Base-by-base conservation (phyloP, 2,797 vertebrate species). In the Paramormyrops hopkinsi region DNA sequence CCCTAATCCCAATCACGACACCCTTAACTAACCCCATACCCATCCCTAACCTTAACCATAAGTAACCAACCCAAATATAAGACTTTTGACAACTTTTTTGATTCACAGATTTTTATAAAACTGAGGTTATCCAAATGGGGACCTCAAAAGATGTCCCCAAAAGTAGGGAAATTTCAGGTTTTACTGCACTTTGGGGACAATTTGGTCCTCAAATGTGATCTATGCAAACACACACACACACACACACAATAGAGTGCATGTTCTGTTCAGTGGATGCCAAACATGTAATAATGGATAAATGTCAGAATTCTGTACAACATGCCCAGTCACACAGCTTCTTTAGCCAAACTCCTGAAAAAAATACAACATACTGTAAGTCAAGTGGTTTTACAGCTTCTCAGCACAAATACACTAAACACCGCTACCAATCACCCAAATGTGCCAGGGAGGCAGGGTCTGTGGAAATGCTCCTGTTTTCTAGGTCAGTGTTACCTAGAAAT, bases 401-500 rank as follows among this genome's bases (percentile, higher is more conserved):
- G 50, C 50, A 86, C 14, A 53, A 86, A 86, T 86, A 41, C 37
- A 8, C 53, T n/a, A 59, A 56, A 87, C 19, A 87, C 19, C 19
- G 19, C 22, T 46, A 48, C 41, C 59, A 17, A 69, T 69, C 44
- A 29, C 87, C 59, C 59, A 65, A 44, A 88, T 25, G 59, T 46
- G n/a, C 41, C 59, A 14, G 41, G 11, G 37, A 62, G 41, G 51
- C 37, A 41, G 51, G 4, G 82, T 89, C 29, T 44, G 22, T 33
- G 51, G 41, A 17, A 22, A 73, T 46, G 79, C 12, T 86, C 48
- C 62, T 41, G 73, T 56, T 85, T 90, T 90, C 89, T 90, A 91
- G 89, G 89, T 91, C 92, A 91, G 51, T 65, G 88, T 86, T 62
- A 90, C 48, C 62, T 46, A 91, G 56, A 84, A 89, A 62, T 89